phyloP scores from a whole-genome alignment of 2,113 vertebrate genomes.

The Lasiurus borealis region DNA sequence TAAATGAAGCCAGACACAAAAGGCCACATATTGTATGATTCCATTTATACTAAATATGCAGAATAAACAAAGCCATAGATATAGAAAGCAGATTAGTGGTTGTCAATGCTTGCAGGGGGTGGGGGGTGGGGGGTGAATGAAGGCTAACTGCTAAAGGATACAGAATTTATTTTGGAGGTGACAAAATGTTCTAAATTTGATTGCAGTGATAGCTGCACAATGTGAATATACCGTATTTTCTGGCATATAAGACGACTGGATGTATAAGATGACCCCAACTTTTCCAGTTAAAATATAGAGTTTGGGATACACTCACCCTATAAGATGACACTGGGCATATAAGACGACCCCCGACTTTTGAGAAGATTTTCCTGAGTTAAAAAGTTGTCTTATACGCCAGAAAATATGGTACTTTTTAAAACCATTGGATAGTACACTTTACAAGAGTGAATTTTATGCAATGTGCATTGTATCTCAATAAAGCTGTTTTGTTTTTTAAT shows the following conservation, averaged over 20 bases:
- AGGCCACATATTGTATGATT: neutral
- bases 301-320: too few species aligned
- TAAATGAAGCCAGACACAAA: conserved; percentile 9
- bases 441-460: neutral
- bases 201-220: neutral
- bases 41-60: neutral
- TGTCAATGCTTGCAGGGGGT: neutral
- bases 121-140: neutral
- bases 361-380: too few species aligned
- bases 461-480: neutral
- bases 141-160: neutral
- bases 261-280: too few species aligned
- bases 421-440: neutral
- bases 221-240: neutral
- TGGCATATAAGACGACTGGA: too few species aligned
- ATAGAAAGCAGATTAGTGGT: neutral
- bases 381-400: too few species aligned
- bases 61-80: neutral
- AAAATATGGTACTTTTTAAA: neutral
- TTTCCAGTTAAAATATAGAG: too few species aligned
- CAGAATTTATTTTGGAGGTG: neutral
- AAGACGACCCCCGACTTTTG: too few species aligned
- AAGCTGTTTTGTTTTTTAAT: neutral
- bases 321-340: too few species aligned
- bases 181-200: neutral